Percentiles rank a stretch among this genome's conserved stretches.
phyloP scores from a whole-genome alignment of 2,888 invertebrate species.

The Gastrophysa polygoni region DNA sequence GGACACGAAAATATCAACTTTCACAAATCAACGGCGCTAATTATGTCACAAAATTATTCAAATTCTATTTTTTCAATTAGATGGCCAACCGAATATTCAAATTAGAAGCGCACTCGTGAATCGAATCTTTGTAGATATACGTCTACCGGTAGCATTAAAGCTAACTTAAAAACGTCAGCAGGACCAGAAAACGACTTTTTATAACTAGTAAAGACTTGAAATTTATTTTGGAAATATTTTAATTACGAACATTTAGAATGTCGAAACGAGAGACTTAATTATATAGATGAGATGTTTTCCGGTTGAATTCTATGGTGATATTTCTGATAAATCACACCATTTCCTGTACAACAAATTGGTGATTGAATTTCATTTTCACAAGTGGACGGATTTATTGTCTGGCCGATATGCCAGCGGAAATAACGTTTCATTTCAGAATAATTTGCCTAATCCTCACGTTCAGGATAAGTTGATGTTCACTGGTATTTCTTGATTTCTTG shows the following conservation, averaged over 20 bases:
- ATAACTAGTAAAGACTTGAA: slow-evolving; percentile 5
- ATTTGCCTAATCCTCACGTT: neutral
- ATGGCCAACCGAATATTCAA: neutral
- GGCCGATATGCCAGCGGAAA: slow-evolving; percentile 2
- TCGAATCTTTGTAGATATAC: neutral
- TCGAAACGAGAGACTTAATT: slow-evolving; percentile 6
- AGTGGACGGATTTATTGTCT: neutral
- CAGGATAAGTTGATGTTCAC: neutral
- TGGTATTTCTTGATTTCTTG: too few relatives aligned
- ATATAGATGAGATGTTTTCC: slow-evolving; percentile 10
- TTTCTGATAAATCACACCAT: slow-evolving; percentile 23
- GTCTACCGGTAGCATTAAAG: slow-evolving; percentile 9
- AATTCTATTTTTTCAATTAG: neutral
- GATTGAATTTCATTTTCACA: slow-evolving; percentile 1
- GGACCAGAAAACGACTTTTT: slow-evolving; percentile 6
- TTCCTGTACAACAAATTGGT: slow-evolving; percentile 19
- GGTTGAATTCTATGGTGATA: slow-evolving; percentile 20
- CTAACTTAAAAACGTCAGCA: neutral
- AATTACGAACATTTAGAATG: neutral
- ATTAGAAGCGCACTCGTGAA: neutral
- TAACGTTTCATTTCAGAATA: neutral
- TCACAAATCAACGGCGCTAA: slow-evolving; percentile 1
- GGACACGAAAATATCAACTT: neutral
- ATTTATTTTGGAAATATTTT: slow-evolving; percentile 13
- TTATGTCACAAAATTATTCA: neutral